Evolutionary conservation across 2,113 vertebrate genomes (phyloP).

Genomic region (Halcyon senegalensis): DNA sequence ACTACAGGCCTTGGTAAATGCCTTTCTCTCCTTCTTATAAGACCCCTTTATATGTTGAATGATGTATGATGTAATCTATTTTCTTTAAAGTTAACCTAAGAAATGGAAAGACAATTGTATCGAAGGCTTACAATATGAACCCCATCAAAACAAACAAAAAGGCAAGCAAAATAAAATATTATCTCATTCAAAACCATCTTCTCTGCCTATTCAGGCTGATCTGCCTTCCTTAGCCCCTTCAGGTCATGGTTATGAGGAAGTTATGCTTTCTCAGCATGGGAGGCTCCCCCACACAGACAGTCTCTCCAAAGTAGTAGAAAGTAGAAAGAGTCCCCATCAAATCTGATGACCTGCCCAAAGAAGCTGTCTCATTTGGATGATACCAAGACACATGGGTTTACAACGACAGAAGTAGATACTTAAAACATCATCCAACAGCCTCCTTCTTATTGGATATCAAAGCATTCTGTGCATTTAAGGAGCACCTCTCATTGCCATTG

Average conservation of each 20-base stretch:
- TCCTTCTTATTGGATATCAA: background rate
- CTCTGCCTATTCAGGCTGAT: background rate
- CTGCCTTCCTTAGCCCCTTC: background rate
- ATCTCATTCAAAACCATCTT: background rate
- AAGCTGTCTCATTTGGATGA: background rate
- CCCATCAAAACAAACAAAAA: background rate
- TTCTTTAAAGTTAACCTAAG: background rate
- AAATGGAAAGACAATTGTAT: background rate
- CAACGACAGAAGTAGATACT: background rate
- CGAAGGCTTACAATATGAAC: background rate
- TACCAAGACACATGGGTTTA: background rate
- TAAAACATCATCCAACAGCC: background rate
- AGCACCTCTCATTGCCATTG: fast-evolving
- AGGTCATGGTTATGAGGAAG: background rate
- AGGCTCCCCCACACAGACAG: background rate
- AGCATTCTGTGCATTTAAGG: background rate
- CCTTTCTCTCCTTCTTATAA: background rate
- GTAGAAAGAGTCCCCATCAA: background rate
- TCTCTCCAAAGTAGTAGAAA: background rate
- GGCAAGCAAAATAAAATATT: background rate
- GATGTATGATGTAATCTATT: background rate
- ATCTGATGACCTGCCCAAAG: background rate
- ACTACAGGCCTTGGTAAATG: background rate
- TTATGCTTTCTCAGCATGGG: fast-evolving
- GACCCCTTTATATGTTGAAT: background rate